phyloP scores from a whole-genome alignment of 2,113 vertebrate species.

The Sturnira hondurensis region DNA sequence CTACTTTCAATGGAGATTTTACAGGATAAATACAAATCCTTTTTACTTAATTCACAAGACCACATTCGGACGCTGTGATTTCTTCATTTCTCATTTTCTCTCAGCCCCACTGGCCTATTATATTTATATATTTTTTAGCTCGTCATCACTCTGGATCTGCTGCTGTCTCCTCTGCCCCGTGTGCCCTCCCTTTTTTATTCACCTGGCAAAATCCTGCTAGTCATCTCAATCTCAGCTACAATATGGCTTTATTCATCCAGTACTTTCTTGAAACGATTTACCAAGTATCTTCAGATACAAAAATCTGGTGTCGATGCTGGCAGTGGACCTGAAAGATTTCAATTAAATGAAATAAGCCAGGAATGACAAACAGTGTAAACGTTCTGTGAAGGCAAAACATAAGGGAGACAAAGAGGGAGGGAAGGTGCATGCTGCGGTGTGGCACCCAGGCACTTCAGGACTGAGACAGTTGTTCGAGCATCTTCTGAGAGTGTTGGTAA shows the following conservation, averaged over 20 bases:
- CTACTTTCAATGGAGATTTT: not conserved
- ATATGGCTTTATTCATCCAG: not conserved
- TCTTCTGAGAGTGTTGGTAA: not conserved
- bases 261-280: not conserved
- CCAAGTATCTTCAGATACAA: not conserved
- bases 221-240: not conserved
- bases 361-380: not conserved
- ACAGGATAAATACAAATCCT: not conserved
- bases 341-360: not conserved
- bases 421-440: too few species aligned
- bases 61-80: not conserved
- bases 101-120: not conserved
- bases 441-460: too few species aligned
- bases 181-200: not conserved
- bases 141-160: not conserved
- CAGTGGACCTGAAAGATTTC: not conserved
- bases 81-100: not conserved
- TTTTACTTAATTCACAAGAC: not conserved
- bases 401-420: too few species aligned
- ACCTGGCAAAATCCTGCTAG: not conserved
- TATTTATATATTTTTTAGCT: not conserved
- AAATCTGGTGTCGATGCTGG: not conserved
- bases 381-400: too few species aligned
- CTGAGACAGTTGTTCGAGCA: too few species aligned
- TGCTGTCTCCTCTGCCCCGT: not conserved